Conservation (phyloP, 2,888 invertebrate genomes). For the Erpobdella octoculata region DNA sequence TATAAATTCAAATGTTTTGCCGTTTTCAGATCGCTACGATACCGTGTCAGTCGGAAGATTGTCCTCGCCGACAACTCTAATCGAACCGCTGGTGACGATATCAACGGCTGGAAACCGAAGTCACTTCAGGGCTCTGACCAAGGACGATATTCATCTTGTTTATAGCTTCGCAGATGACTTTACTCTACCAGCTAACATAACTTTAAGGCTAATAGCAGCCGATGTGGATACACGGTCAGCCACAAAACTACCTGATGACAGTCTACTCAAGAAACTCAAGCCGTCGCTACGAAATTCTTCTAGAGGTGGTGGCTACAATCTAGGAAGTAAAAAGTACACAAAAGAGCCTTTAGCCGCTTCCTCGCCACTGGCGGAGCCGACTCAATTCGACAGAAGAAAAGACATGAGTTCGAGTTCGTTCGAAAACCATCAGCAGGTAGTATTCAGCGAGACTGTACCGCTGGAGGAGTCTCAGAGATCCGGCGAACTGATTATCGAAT, state of each 20-base stretch:
- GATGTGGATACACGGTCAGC: background rate
- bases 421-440: too few species aligned
- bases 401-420: background rate
- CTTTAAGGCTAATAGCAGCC: background rate
- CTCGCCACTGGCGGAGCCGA: background rate
- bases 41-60: too few species aligned
- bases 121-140: background rate
- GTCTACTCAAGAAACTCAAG: background rate
- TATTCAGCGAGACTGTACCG: background rate
- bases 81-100: background rate
- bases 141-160: background rate
- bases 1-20: too few species aligned
- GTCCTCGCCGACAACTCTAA: too few species aligned
- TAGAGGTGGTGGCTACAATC: background rate
- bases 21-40: too few species aligned
- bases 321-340: background rate
- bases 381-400: background rate
- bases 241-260: background rate
- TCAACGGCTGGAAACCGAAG: background rate
- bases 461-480: conserved; percentile 7
- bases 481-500: conserved; percentile 20
- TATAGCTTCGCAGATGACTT: background rate
- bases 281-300: background rate
- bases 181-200: background rate
- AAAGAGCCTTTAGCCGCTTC: too few species aligned